Percentiles rank a stretch among this genome's conserved stretches.
Conservation (phyloP, 2,797 vertebrate species). For the Hafferia zeledoni region DNA sequence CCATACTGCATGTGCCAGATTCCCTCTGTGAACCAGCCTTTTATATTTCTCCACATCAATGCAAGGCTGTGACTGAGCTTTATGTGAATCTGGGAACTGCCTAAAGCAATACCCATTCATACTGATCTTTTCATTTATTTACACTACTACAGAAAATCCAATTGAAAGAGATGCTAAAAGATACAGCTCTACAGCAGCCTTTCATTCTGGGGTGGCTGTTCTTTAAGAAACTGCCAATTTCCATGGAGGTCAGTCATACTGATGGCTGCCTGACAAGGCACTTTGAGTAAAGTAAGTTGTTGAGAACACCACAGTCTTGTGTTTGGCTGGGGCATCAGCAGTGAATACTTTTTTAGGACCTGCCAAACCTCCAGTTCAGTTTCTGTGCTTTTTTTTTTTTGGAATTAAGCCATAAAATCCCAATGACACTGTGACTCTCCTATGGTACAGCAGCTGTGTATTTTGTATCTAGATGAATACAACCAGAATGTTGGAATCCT, state of each 20-base stretch:
- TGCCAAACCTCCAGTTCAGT: conserved; percentile 26
- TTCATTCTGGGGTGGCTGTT: conserved; percentile 32
- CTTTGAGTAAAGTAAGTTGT: conserved; percentile 19
- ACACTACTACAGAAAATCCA: neutral
- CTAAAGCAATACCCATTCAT: conserved; percentile 53
- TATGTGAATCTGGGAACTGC: conserved; percentile 52
- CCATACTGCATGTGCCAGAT: conserved; percentile 11
- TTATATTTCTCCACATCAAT: neutral
- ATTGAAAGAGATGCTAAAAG: conserved; percentile 54
- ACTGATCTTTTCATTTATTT: conserved; percentile 43
- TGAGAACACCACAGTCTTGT: conserved; percentile 29
- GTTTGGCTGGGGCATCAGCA: conserved; percentile 14
- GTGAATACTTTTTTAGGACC: conserved; percentile 38
- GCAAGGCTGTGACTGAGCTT: conserved; percentile 21
- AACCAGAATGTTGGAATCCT: conserved; percentile 13
- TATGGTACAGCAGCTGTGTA: conserved; percentile 26
- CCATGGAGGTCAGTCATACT: conserved; percentile 26
- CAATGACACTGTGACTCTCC: conserved; percentile 44
- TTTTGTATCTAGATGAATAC: conserved; percentile 51
- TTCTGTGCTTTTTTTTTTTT: conserved; percentile 18
- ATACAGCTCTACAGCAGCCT: neutral
- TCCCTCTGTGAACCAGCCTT: conserved; percentile 34
- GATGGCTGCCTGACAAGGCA: conserved; percentile 47
- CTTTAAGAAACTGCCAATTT: conserved; percentile 38
- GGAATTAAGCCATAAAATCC: conserved; percentile 37